Evolutionary conservation across 2,113 vertebrate genomes (phyloP).

Genomic region (Terrapene triunguis): DNA sequence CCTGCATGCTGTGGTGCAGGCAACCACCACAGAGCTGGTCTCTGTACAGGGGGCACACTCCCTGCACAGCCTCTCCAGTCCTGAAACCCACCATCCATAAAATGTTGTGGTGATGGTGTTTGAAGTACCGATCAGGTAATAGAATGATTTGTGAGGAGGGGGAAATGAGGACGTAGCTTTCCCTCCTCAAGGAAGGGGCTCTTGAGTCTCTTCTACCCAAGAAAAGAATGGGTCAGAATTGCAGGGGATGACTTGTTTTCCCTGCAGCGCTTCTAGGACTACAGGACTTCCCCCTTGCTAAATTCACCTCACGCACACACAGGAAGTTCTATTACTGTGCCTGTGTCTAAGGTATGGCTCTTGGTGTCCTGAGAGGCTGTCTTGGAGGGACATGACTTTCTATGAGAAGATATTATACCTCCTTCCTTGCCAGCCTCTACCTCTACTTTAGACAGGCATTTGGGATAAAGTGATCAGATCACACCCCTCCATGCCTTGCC

Average conservation of each 20-base stretch:
- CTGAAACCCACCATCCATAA: not conserved
- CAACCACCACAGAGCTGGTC: not conserved
- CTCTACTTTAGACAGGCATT: not conserved
- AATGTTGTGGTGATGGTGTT: not conserved
- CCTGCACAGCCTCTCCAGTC: not conserved
- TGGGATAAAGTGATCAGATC: not conserved
- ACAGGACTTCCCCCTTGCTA: rapidly evolving
- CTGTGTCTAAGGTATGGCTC: not conserved
- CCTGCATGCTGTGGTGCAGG: not conserved
- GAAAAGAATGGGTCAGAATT: not conserved
- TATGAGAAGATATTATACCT: not conserved
- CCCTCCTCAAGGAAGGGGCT: not conserved
- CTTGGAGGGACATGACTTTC: not conserved
- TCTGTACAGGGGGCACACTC: not conserved
- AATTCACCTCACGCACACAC: not conserved
- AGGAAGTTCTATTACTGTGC: not conserved
- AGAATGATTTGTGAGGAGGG: not conserved
- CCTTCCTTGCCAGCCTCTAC: not conserved
- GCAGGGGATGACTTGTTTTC: rapidly evolving
- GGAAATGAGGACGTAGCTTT: not conserved
- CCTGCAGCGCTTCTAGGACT: not conserved
- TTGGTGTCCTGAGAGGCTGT: not conserved
- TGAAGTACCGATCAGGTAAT: not conserved
- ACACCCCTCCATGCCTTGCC: not conserved
- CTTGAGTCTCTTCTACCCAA: rapidly evolving